Evolutionary conservation across 2,888 invertebrate genomes (phyloP), one percentile per base, ranked within the genome.

Genomic region (Pyrocoelia pectoralis): DNA sequence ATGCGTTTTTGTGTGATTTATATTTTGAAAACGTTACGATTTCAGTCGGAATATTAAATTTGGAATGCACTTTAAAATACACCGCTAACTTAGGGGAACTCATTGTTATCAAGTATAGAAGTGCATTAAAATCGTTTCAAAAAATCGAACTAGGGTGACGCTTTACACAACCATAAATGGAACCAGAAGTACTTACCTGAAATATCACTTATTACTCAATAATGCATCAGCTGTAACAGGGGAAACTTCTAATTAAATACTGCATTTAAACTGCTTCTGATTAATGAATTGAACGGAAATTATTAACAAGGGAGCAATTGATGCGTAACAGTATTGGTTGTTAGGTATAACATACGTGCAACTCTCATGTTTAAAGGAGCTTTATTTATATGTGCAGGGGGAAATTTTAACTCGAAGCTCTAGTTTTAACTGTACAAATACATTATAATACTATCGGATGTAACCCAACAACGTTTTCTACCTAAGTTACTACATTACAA

Each of bases 1-100:
- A 65, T 53, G 28, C 56, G 46, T 10, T 14, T 54, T 49, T 61
- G 48, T 46, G 17, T 56, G 60, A 65, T 65, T 65, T 61, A 65
- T 65, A 53, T 12, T 40, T 60, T 65, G 49, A 50, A 61, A 60
- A 56, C 50, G 33, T 58, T 51, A 33, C 9, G 8, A 33, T 33
- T 8, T 33, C 10, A 33, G n/a, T 33, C 33, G 33, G 2, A 10
- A n/a, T n/a, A 8, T 33, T 33, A 33, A n/a, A 33, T 6, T n/a
- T 33, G n/a, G 24, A 33, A 6, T 33, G 10, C 33, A 8, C 8
- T n/a, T n/a, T 8, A 3, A n/a, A 33, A n/a, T n/a, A n/a, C n/a
- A n/a, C n/a, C n/a, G n/a, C 3, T 33, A 33, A n/a, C 33, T 33
- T 33, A 33, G 33, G 33, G 33, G 33, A 33, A n/a, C 24, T 33